These are phyloP conservation scores for Polyommatus iphigenia DNA, from an alignment of 2,888 invertebrate genomes.

Conservation along the genomic window DNA sequence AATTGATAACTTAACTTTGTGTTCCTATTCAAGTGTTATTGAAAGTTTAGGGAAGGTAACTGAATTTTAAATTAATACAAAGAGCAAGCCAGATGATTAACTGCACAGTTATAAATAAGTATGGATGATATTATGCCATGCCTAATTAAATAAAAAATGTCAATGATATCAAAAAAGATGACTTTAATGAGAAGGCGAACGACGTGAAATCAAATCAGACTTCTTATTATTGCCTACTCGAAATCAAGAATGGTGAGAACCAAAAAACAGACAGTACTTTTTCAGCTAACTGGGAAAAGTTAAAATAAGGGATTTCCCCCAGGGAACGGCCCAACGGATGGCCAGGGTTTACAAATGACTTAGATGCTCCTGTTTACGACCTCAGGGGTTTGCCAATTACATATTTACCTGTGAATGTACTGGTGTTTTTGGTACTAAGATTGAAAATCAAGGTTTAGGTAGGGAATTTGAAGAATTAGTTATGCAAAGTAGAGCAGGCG, in stretches of 20 bases:
- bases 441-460: not conserved
- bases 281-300: not conserved
- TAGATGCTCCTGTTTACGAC: not conserved
- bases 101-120: no score
- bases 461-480: no score
- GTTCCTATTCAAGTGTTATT: not conserved
- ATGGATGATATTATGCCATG: no score
- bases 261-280: not conserved
- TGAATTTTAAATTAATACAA: not conserved
- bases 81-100: not conserved
- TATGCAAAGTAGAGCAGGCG: no score
- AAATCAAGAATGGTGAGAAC: not conserved
- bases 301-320: not conserved
- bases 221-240: not conserved
- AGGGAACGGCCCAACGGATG: not conserved
- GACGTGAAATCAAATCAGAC: not conserved
- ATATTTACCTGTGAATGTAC: not conserved
- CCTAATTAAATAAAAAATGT: no score
- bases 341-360: slow-evolving; percentile 13
- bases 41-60: not conserved
- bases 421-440: not conserved
- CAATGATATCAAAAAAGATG: no score
- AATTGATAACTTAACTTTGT: not conserved
- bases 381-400: slow-evolving; percentile 4
- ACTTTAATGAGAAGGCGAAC: not conserved